A percentile compares a stretch with the other conserved stretches of the same genome.
These are phyloP conservation scores for Heliconius nattereri DNA, from an alignment of 1,140 invertebrate species.

Conservation along the genomic window DNA sequence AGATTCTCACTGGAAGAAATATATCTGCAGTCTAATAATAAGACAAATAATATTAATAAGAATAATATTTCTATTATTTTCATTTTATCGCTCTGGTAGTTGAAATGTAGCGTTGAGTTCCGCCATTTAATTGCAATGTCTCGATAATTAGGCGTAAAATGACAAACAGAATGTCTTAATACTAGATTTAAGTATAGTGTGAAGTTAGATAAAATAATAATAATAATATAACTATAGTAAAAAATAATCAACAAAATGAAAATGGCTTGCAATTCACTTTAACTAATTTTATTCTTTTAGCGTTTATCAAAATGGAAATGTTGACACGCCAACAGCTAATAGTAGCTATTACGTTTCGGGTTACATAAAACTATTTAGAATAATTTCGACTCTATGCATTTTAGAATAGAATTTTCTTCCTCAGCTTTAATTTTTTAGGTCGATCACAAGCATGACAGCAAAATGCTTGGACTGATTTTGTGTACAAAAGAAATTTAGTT, in stretches of 20 bases:
- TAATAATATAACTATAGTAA: neutral
- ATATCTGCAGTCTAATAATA: too few relatives aligned
- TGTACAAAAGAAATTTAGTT: neutral
- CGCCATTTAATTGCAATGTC: too few relatives aligned
- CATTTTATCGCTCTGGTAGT: too few relatives aligned
- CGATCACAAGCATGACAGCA: neutral
- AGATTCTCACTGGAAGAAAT: too few relatives aligned
- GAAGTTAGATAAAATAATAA: neutral
- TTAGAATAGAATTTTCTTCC: conserved; percentile 1
- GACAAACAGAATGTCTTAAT: too few relatives aligned
- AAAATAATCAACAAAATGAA: neutral
- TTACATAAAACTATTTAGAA: conserved; percentile 20
- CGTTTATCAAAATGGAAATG: conserved; percentile 18
- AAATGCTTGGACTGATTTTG: neutral
- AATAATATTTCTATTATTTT: too few relatives aligned
- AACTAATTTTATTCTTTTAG: conserved; percentile 20
- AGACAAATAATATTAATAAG: too few relatives aligned
- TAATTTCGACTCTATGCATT: conserved; percentile 4
- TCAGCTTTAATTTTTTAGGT: neutral
- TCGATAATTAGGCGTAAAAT: too few relatives aligned
- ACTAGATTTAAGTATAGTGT: too few relatives aligned
- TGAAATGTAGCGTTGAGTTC: too few relatives aligned
- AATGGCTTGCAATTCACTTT: conserved; percentile 16
- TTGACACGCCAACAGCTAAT: conserved; percentile 25
- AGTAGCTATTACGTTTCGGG: conserved; percentile 20